Evolutionary conservation across 2,797 vertebrate species (phyloP).

Genomic region (Buceros bicornis): DNA sequence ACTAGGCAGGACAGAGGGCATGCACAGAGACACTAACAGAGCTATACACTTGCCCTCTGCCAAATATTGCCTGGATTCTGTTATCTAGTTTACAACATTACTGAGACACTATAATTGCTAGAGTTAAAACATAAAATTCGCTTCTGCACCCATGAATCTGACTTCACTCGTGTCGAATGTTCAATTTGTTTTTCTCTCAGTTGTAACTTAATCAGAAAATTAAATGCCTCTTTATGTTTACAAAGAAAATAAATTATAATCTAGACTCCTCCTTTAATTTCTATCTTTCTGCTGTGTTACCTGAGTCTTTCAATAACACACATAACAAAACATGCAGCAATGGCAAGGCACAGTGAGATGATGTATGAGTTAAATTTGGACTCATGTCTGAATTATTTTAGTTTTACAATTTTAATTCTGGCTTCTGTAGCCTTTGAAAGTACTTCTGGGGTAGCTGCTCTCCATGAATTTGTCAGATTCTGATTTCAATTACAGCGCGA

Average conservation of each 20-base stretch:
- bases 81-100: not conserved
- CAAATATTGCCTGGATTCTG: not conserved
- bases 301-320: not conserved
- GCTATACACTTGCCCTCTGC: not conserved
- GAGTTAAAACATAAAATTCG: not conserved
- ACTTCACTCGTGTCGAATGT: not conserved
- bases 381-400: not conserved
- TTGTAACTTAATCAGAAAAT: not conserved
- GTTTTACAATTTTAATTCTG: not conserved
- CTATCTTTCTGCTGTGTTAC: not conserved
- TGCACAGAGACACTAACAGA: not conserved
- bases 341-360: not conserved
- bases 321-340: not conserved
- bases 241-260: not conserved
- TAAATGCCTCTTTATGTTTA: not conserved
- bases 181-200: not conserved
- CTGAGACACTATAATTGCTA: not conserved
- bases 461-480: not conserved
- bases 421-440: not conserved
- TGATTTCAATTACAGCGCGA: not conserved
- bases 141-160: not conserved
- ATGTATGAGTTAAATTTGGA: constrained; percentile 1
- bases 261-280: not conserved
- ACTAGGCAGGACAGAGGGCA: not conserved
- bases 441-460: not conserved